Conservation (phyloP, 2,888 invertebrate species). For the Drosophila greeni region DNA sequence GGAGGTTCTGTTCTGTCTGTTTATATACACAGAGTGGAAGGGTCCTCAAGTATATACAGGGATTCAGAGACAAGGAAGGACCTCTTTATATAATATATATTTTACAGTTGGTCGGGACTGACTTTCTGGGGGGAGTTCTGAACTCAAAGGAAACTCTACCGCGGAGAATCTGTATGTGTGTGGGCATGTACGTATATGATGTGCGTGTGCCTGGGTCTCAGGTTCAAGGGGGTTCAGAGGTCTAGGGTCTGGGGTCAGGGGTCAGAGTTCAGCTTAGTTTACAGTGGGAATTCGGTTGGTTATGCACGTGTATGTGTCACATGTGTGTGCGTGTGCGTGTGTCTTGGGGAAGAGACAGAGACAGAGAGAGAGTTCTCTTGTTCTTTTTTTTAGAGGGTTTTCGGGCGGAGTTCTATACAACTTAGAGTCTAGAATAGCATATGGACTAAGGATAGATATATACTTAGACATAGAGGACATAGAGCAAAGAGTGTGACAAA, state of each 20-base stretch:
- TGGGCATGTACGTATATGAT: slow-evolving; percentile 10
- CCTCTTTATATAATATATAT: background rate
- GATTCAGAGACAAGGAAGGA: background rate
- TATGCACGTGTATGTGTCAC: slow-evolving; percentile 23
- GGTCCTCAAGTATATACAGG: slow-evolving; percentile 9
- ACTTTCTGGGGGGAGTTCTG: background rate
- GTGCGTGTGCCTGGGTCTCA: slow-evolving; percentile 24
- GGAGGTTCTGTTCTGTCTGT: slow-evolving; percentile 23
- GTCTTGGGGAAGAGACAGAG: slow-evolving; percentile 39
- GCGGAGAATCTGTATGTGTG: slow-evolving; percentile 3
- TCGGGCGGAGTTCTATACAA: slow-evolving; percentile 46
- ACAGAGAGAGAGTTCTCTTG: slow-evolving; percentile 34
- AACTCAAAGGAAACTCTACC: slow-evolving; percentile 4
- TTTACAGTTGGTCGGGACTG: slow-evolving; percentile 4
- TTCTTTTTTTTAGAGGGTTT: slow-evolving; percentile 29
- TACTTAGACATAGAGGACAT: slow-evolving; percentile 43
- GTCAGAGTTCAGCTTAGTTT: slow-evolving; percentile 16
- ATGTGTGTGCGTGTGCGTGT: slow-evolving; percentile 25
- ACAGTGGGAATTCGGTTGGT: slow-evolving; percentile 29
- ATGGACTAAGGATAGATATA: slow-evolving; percentile 43
- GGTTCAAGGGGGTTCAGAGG: background rate
- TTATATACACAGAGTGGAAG: slow-evolving; percentile 34
- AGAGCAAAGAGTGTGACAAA: slow-evolving; percentile 38
- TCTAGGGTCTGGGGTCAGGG: background rate
- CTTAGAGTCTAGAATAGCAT: slow-evolving; percentile 55